Evolutionary conservation across 2,888 invertebrate species (phyloP).

Genomic region (Cantharis lateralis): DNA sequence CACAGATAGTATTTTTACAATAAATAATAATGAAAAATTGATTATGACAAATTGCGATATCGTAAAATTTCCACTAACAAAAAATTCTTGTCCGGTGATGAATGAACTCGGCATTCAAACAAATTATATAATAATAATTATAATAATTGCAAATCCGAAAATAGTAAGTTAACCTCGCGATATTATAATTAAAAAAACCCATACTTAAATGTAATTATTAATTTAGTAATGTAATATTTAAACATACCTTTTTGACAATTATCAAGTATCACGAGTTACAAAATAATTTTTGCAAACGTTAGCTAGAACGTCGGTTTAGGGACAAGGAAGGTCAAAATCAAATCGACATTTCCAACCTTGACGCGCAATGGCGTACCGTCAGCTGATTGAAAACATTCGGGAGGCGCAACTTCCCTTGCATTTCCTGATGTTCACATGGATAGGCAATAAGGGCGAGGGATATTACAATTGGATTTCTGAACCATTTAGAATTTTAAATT

Average conservation of each 20-base stretch:
- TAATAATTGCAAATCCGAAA: not conserved
- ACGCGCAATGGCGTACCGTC: constrained; percentile 8
- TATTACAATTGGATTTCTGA: not conserved
- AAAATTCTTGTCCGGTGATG: not conserved
- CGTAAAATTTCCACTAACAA: not conserved
- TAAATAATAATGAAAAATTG: not conserved
- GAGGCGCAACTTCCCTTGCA: not conserved
- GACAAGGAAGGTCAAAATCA: constrained; percentile 13
- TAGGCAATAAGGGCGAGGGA: not conserved
- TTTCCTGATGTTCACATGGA: not conserved
- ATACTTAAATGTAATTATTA: not conserved
- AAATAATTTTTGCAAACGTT: not conserved
- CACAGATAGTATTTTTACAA: not conserved
- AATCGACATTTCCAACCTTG: constrained; percentile 13
- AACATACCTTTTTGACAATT: not conserved
- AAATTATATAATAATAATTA: not conserved
- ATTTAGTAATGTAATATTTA: not conserved
- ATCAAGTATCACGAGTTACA: not conserved
- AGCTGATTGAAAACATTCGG: not conserved
- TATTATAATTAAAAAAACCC: not conserved
- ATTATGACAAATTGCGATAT: not conserved
- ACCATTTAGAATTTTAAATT: not conserved
- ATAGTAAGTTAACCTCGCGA: not conserved
- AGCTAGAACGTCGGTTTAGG: not conserved
- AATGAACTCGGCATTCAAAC: not conserved